Percentiles rank a stretch among this genome's conserved stretches.
Evolutionary conservation across 2,113 vertebrate genomes (phyloP).

Genomic region (Tyto alba): DNA sequence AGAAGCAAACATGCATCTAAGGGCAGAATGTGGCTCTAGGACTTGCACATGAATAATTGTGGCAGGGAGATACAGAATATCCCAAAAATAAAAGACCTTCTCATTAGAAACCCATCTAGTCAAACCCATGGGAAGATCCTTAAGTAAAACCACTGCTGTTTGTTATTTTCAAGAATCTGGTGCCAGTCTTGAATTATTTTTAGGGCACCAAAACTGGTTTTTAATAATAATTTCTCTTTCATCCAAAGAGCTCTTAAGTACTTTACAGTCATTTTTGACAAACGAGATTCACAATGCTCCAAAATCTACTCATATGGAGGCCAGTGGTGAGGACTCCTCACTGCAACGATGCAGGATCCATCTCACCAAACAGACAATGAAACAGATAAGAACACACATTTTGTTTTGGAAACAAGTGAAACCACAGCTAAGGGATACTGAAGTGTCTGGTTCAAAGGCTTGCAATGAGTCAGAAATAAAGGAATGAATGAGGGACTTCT

Average conservation of each 20-base stretch:
- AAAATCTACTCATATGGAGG: neutral
- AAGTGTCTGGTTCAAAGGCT: neutral
- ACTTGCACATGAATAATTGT: neutral
- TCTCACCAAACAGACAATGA: neutral
- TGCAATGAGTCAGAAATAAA: neutral
- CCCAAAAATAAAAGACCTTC: conserved; percentile 26
- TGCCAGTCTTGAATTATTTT: neutral
- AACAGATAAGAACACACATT: neutral
- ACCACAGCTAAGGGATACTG: neutral
- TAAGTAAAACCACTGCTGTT: neutral
- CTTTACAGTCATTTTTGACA: neutral
- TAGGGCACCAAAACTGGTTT: neutral
- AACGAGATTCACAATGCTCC: neutral
- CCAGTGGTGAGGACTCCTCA: neutral
- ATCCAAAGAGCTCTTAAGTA: neutral
- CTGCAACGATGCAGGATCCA: accelerated
- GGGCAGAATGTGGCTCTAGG: conserved; percentile 27
- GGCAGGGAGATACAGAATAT: neutral
- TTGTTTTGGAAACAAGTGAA: neutral
- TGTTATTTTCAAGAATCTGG: neutral
- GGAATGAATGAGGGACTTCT: neutral
- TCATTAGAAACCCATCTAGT: conserved; percentile 38
- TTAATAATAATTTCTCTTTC: neutral
- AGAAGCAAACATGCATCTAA: conserved; percentile 6
- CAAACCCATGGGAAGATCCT: neutral